Evolutionary conservation across 2,797 vertebrate species (phyloP).

Genomic region (Paratrypauchen microcephalus): DNA sequence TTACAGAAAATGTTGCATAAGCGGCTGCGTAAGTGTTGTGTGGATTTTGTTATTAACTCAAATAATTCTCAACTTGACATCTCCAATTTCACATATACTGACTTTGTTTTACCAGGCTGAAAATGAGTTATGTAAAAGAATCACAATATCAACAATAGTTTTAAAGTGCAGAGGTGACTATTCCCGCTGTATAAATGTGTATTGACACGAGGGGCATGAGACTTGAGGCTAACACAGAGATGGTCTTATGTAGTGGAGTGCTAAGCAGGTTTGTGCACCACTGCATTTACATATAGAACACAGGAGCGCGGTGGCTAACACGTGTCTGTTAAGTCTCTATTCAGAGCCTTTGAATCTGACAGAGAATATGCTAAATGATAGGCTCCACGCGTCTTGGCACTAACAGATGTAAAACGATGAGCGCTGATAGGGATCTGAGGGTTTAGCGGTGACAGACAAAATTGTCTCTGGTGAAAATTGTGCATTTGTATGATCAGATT

Average conservation of each 20-base stretch:
- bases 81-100: neutral
- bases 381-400: slow-evolving; percentile 60
- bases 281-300: slow-evolving; percentile 68
- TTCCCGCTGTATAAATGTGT: slow-evolving; percentile 40
- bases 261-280: slow-evolving; percentile 65
- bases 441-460: slow-evolving; percentile 67
- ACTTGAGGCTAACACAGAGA: slow-evolving; percentile 61
- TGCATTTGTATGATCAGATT: slow-evolving; percentile 65
- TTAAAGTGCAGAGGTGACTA: slow-evolving; percentile 22
- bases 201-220: slow-evolving; percentile 44
- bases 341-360: slow-evolving; percentile 65
- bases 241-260: slow-evolving; percentile 63
- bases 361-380: slow-evolving; percentile 70
- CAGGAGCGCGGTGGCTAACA: slow-evolving; percentile 57
- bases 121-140: neutral
- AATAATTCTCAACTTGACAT: slow-evolving; percentile 29
- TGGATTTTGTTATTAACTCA: slow-evolving; percentile 41
- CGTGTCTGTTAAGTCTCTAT: slow-evolving; percentile 59
- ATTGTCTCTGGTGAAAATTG: slow-evolving; percentile 68
- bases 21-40: slow-evolving; percentile 32
- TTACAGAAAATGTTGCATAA: slow-evolving; percentile 27
- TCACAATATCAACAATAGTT: slow-evolving; percentile 13
- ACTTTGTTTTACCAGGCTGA: slow-evolving; percentile 11
- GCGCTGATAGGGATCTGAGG: slow-evolving; percentile 71
- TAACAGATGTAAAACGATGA: slow-evolving; percentile 68